phyloP scores from a whole-genome alignment of 2,797 vertebrate genomes.

The Ctenochaetus hawaiiensis region DNA sequence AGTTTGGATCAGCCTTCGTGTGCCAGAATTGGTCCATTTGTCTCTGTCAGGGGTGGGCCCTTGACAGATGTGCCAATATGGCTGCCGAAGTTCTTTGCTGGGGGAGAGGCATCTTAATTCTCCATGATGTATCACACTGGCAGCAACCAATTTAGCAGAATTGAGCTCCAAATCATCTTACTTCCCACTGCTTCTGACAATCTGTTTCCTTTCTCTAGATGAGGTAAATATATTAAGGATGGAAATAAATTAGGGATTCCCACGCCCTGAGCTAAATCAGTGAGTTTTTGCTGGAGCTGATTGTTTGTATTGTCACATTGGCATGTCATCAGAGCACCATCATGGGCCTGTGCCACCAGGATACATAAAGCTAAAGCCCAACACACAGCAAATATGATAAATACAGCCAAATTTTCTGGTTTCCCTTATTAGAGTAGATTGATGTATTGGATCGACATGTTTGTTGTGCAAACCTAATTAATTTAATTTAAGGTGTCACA shows the following conservation, averaged over 20 bases:
- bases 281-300: conserved; percentile 64
- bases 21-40: conserved; percentile 83
- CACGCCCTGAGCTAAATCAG: conserved; percentile 67
- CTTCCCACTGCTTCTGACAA: conserved; percentile 83
- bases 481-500: conserved; percentile 77
- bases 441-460: conserved; percentile 67
- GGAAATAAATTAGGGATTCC: conserved; percentile 81
- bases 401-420: conserved; percentile 41
- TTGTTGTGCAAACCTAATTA: conserved; percentile 77
- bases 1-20: conserved; percentile 83
- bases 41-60: conserved; percentile 84
- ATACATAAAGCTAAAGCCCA: conserved; percentile 25
- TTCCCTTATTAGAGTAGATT: conserved; percentile 62
- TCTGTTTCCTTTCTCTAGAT: conserved; percentile 82
- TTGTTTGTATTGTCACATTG: conserved; percentile 59
- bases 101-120: conserved; percentile 86
- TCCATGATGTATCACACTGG: conserved; percentile 87
- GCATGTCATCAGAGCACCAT: conserved; percentile 29
- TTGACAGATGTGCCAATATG: conserved; percentile 89
- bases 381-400: conserved; percentile 28
- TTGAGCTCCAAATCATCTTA: conserved; percentile 87
- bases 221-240: conserved; percentile 85
- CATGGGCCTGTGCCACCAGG: conserved; percentile 15
- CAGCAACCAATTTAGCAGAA: conserved; percentile 88
- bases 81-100: conserved; percentile 79